phyloP scores from a whole-genome alignment of 2,888 invertebrate species.

The Apamea anceps region DNA sequence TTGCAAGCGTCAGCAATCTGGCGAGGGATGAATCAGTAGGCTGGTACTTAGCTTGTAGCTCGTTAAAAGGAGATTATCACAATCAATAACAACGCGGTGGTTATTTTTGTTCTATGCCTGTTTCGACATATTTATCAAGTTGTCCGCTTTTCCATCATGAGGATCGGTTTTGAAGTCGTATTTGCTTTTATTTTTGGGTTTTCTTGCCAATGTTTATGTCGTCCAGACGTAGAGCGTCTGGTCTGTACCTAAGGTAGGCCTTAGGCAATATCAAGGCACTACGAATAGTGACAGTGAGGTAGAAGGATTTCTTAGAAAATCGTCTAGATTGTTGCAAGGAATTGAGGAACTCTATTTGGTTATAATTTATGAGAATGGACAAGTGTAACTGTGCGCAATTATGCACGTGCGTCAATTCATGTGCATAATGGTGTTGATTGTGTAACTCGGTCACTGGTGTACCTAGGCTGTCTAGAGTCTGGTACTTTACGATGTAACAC shows the following conservation, averaged over 20 bases:
- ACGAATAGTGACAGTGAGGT: not conserved
- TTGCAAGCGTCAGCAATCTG: not conserved
- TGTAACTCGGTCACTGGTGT: constrained; percentile 37
- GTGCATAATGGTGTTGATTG: constrained; percentile 43
- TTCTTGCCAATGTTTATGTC: not conserved
- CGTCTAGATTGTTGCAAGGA: not conserved
- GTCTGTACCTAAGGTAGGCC: not conserved
- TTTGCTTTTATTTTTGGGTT: not conserved
- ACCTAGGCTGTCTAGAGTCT: constrained; percentile 21
- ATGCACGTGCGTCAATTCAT: constrained; percentile 18
- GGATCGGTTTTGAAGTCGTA: not conserved
- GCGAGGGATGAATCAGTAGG: constrained; percentile 20
- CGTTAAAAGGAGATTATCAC: not conserved
- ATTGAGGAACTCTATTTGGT: constrained; percentile 1
- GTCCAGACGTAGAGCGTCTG: not conserved
- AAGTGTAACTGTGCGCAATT: constrained; percentile 30
- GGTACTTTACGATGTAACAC: constrained; percentile 4
- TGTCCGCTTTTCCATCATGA: not conserved
- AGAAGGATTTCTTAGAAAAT: not conserved
- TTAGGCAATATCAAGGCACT: not conserved
- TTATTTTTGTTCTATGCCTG: not conserved
- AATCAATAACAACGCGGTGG: not conserved
- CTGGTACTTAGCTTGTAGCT: not conserved
- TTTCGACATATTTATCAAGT: not conserved
- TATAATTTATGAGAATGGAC: constrained; percentile 36